These are phyloP conservation scores for Pandemis corylana DNA, from an alignment of 2,888 invertebrate genomes.

Conservation along the genomic window DNA sequence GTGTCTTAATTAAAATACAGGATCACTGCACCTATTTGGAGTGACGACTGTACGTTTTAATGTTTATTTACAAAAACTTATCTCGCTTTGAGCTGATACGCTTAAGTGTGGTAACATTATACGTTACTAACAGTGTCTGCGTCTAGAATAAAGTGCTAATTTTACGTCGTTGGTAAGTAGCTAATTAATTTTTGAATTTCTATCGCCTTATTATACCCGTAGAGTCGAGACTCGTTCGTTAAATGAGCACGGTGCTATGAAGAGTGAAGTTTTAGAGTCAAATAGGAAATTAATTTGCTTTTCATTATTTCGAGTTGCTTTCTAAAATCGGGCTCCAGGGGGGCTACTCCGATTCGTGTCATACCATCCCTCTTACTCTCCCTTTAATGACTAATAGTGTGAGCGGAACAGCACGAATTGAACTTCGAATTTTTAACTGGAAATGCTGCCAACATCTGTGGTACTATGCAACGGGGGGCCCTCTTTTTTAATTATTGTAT, in stretches of 20 bases:
- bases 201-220: background rate
- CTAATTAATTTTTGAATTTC: conserved; percentile 2
- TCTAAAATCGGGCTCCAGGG: no score
- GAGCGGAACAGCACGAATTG: no score
- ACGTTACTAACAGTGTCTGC: background rate
- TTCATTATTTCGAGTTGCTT: background rate
- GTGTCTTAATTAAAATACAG: conserved; percentile 40
- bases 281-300: background rate
- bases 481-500: no score
- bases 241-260: background rate
- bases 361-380: no score
- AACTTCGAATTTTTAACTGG: no score
- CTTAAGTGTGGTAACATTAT: conserved; percentile 12
- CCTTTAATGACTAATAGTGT: no score
- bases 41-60: conserved; percentile 26
- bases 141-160: conserved; percentile 9
- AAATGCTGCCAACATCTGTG: no score
- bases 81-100: conserved; percentile 19
- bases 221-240: background rate
- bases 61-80: conserved; percentile 30
- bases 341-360: no score
- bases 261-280: background rate
- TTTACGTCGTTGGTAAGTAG: background rate
- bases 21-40: conserved; percentile 18
- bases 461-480: no score